Conservation (phyloP, 35 echinoderm and acorn worm species). For the Anneissia japonica region DNA sequence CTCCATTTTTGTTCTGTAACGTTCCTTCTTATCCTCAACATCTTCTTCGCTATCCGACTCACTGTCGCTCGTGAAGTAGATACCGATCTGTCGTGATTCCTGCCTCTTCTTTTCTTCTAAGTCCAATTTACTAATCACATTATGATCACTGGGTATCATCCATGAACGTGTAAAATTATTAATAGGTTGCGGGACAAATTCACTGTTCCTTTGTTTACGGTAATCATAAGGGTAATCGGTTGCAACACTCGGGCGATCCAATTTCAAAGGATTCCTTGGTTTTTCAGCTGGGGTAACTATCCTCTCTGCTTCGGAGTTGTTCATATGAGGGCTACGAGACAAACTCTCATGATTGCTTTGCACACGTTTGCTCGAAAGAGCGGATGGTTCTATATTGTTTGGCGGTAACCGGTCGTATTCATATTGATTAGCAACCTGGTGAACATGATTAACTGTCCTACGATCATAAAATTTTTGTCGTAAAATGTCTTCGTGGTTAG, state of each 20-base stretch:
- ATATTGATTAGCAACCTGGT: conserved; percentile 40
- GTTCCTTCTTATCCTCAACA: conserved; percentile 60
- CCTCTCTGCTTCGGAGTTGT: neutral
- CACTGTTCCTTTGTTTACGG: conserved; percentile 1
- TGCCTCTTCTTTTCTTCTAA: conserved; percentile 62
- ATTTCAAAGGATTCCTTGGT: neutral
- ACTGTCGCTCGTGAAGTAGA: conserved; percentile 88
- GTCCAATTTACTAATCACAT: conserved; percentile 75
- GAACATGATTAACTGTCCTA: conserved; percentile 8
- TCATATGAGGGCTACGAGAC: conserved; percentile 2
- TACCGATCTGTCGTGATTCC: conserved; percentile 54
- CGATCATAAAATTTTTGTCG: conserved; percentile 33
- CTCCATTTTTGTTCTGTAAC: conserved; percentile 68
- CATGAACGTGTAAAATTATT: neutral
- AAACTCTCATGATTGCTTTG: conserved; percentile 3
- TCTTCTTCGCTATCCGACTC: conserved; percentile 96
- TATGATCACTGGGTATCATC: neutral
- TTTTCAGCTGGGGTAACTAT: neutral
- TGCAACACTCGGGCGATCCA: neutral
- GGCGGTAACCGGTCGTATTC: conserved; percentile 55
- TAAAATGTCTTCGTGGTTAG: conserved; percentile 20
- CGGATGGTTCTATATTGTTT: neutral
- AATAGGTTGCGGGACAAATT: neutral
- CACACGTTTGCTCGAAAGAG: conserved; percentile 31
- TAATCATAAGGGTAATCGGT: neutral